Evolutionary conservation across 2,888 invertebrate genomes (phyloP).

Genomic region (Neuroscelio doddi): DNA sequence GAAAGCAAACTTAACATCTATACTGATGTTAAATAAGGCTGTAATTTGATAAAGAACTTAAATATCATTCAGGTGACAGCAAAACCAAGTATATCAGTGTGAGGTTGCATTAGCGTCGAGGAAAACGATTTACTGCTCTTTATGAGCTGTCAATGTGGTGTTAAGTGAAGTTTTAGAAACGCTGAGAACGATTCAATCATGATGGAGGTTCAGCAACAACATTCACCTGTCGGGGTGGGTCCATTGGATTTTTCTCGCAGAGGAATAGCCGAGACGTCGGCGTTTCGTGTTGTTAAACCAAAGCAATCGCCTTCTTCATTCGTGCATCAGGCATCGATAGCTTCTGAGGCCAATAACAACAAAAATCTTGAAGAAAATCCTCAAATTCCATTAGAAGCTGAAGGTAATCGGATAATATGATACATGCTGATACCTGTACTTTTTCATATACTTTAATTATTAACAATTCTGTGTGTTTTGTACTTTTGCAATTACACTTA

Average conservation of each 20-base stretch:
- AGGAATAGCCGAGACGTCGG: conserved; percentile 69
- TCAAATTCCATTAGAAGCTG: conserved; percentile 56
- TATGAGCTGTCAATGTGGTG: too few relatives aligned
- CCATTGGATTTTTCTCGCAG: conserved; percentile 69
- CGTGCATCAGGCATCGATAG: conserved; percentile 57
- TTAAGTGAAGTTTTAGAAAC: conserved; percentile 6
- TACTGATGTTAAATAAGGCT: too few relatives aligned
- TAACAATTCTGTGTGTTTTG: conserved; percentile 4
- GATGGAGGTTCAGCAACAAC: conserved; percentile 67
- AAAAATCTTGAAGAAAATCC: conserved; percentile 61
- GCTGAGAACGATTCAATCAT: conserved; percentile 30
- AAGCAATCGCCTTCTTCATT: conserved; percentile 61
- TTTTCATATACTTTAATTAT: too few relatives aligned
- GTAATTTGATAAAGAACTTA: too few relatives aligned
- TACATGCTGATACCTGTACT: background rate
- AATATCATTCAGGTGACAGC: too few relatives aligned
- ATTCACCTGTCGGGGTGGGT: conserved; percentile 70
- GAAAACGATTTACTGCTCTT: too few relatives aligned
- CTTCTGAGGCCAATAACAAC: conserved; percentile 60
- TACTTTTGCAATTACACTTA: background rate
- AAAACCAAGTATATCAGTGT: too few relatives aligned
- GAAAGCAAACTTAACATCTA: too few relatives aligned
- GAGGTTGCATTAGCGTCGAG: background rate
- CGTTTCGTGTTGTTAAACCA: conserved; percentile 69
- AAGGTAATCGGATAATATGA: conserved; percentile 56